Base-by-base conservation (phyloP, 2,888 invertebrate species). In the Drosophila subquinaria region DNA sequence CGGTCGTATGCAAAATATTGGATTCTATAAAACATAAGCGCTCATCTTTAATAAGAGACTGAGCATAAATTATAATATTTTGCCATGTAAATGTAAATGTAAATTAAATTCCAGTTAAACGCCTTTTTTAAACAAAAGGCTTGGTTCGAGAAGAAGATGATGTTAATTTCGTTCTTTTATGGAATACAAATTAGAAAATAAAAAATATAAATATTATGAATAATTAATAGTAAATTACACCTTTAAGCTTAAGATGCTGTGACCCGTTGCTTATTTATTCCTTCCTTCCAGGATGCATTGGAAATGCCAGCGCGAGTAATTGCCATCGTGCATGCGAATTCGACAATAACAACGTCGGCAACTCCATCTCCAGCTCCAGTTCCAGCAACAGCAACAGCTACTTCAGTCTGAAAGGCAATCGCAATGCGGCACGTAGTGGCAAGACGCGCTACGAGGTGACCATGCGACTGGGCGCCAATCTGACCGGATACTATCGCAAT, bases 401-500 rank as follows among this genome's bases (percentile, higher is more conserved):
- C 56, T 76, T 82, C 20, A 52, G 78, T 42, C 53, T 76, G 3
- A 84, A 82, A 56, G 59, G 79, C 67, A 91, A 74, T 68, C 76
- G 79, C 11, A 89, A 76, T 62, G 78, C 77, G 56, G 93, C 89
- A 65, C 92, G 93, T 53, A 91, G 84, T 27, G 93, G 92, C 23
- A 93, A 92, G 72, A 92, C 92, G 3, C 88, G 92, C 53, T 93
- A 91, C 48, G 92, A 93, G 79, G 92, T 93, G 36, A 93, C 93
- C 59, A 92, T 93, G 86, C 87, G 92, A 11, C 88, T 92, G 47
- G 93, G 92, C n/a, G 91, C 91, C 53, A 93, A 92, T 78, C 76
- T 93, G 6, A 92, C 92, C 42, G 90, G 90, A n/a, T 91, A 89
- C 55, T 92, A 92, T 85, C 91, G 92, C 38, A 76, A 90, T 62